Percentiles rank a stretch among this genome's conserved stretches.
Evolutionary conservation across 2,888 invertebrate genomes (phyloP).

Genomic region (Fabriciana adippe): DNA sequence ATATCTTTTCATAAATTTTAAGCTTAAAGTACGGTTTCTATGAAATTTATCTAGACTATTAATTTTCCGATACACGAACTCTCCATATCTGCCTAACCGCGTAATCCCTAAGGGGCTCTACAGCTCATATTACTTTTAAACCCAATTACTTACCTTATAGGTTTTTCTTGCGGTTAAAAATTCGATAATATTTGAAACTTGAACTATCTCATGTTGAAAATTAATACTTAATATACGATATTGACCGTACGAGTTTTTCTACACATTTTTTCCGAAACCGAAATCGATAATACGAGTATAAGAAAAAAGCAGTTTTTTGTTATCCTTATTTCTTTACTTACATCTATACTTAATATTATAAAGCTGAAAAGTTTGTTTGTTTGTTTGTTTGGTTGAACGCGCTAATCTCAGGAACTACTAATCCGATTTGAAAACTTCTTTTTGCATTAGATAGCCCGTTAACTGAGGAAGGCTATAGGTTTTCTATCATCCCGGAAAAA

Average conservation of each 20-base stretch:
- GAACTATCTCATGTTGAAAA: slow-evolving; percentile 1
- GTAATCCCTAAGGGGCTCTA: slow-evolving; percentile 18
- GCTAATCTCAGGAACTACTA: too few relatives aligned
- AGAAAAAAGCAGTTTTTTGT: not conserved
- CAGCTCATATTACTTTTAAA: slow-evolving; percentile 31
- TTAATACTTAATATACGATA: not conserved
- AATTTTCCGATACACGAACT: slow-evolving; percentile 14
- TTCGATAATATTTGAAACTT: slow-evolving; percentile 8
- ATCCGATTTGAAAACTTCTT: too few relatives aligned
- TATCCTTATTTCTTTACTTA: not conserved
- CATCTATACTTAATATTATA: too few relatives aligned
- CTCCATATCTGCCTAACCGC: slow-evolving; percentile 11
- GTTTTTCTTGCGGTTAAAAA: slow-evolving; percentile 14
- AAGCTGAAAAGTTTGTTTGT: too few relatives aligned
- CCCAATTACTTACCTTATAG: slow-evolving; percentile 31
- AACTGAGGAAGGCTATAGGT: too few relatives aligned
- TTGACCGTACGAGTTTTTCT: not conserved
- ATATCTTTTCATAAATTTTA: too few relatives aligned
- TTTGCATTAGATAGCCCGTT: too few relatives aligned
- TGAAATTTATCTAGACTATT: not conserved
- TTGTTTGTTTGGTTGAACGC: too few relatives aligned
- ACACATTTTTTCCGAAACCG: too few relatives aligned
- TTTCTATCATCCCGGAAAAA: too few relatives aligned
- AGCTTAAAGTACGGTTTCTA: too few relatives aligned
- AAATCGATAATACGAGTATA: too few relatives aligned